Base-by-base conservation (phyloP, 2,888 invertebrate species). In the Acleris emargana region DNA sequence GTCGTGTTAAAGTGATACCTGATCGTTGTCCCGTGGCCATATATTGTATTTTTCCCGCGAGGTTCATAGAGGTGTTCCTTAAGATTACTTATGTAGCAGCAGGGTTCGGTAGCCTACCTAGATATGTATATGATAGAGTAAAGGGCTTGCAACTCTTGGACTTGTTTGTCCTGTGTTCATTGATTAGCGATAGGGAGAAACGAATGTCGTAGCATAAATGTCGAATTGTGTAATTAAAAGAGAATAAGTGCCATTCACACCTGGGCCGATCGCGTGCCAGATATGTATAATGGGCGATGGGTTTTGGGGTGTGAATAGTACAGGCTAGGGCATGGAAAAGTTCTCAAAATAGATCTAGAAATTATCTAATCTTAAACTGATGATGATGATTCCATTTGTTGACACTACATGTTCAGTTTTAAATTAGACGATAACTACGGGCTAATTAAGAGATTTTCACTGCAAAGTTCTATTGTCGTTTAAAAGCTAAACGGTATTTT, bases 91-190 rank as follows among this genome's bases (percentile, higher is more conserved):
- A 55, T 42, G 9, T 38, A 38, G 38, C 38, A 13, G 38, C 38
- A 38, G 38, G 38, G 38, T 38, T 38, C 47, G 47, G 17, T 57
- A 66, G 60, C 61, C 60, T 61, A 64, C 50, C 47, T 61, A 66
- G 58, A 64, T 49, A 38, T 66, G 59, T 60, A 66, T 51, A 47
- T 60, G 45, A 28, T 53, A 18, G 18, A 18, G 20, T 69, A 63
- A 53, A 61, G 79, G 77, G 80, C 77, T 81, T 81, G 80, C 78
- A 83, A 78, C 77, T 80, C 82, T 86, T 86, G 82, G 83, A 86
- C 83, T 78, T 77, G 77, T 75, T 72, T 75, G 81, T 87, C 87
- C 82, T 89, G 88, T 90, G 89, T 91, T 90, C 89, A 89, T 82
- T 83, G 77, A 76, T 76, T 87, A 86, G 83, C 71, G 66, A 74